Conservation (phyloP, 2,888 invertebrate genomes). For the Patella ulyssiponensis region DNA sequence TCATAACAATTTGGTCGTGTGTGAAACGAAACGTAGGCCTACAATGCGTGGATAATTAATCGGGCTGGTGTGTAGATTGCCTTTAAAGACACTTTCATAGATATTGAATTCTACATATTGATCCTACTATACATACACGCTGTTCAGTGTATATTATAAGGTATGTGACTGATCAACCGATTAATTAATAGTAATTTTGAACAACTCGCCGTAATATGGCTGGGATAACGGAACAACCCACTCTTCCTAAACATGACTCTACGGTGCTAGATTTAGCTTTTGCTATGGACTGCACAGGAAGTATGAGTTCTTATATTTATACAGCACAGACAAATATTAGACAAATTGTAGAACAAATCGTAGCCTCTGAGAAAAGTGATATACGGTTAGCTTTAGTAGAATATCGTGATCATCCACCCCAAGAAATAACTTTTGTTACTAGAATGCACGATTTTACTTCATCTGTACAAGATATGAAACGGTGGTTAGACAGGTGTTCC, state of each 20-base stretch:
- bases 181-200: too few species aligned
- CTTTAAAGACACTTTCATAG: too few species aligned
- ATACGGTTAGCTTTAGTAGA: conserved; percentile 64
- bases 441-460: conserved; percentile 63
- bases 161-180: too few species aligned
- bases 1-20: too few species aligned
- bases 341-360: conserved; percentile 61
- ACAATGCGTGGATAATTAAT: too few species aligned
- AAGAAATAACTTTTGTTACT: conserved; percentile 61
- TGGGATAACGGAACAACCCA: conserved; percentile 31
- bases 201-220: too few species aligned
- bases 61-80: too few species aligned
- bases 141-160: too few species aligned
- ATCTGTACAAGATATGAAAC: conserved; percentile 59
- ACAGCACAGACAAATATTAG: conserved; percentile 57
- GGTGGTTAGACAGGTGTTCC: conserved; percentile 53
- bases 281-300: conserved; percentile 67
- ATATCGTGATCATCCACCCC: conserved; percentile 67
- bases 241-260: conserved; percentile 52
- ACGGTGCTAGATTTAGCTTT: conserved; percentile 64
- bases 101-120: too few species aligned
- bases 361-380: conserved; percentile 61
- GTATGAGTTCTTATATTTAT: conserved; percentile 62
- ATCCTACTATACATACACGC: too few species aligned
- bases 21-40: too few species aligned